phyloP scores from a whole-genome alignment of 2,113 vertebrate genomes.

The Echinops telfairi region DNA sequence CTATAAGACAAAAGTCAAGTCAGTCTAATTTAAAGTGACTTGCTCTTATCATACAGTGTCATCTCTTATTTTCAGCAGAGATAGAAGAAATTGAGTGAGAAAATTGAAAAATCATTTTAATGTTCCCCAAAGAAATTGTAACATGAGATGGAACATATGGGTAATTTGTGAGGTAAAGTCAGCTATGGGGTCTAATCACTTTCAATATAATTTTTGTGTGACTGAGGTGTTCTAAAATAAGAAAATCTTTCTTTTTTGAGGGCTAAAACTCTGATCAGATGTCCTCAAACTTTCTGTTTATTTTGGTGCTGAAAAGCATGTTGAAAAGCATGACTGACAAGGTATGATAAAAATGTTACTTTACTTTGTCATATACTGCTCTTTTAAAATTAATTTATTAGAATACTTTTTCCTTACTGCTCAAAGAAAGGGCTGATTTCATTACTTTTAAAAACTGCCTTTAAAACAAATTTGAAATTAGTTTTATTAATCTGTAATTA shows the following conservation, averaged over 20 bases:
- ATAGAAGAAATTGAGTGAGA: slow-evolving; percentile 73
- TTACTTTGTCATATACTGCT: background rate
- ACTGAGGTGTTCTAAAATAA: slow-evolving; percentile 56
- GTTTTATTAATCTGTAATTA: too few relatives aligned
- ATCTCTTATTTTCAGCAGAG: slow-evolving; percentile 79
- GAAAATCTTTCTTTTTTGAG: slow-evolving; percentile 1
- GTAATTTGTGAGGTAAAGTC: slow-evolving; percentile 61
- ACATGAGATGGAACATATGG: slow-evolving; percentile 61
- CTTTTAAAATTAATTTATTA: slow-evolving; percentile 43
- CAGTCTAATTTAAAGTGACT: slow-evolving; percentile 81
- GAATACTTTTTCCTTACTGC: background rate
- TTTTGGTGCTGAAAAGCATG: background rate
- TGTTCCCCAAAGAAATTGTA: slow-evolving; percentile 66
- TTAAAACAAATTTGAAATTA: too few relatives aligned
- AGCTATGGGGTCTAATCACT: background rate
- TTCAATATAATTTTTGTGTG: slow-evolving; percentile 27
- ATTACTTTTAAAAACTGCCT: background rate
- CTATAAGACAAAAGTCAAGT: slow-evolving; percentile 47
- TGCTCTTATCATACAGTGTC: slow-evolving; percentile 75
- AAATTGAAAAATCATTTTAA: slow-evolving; percentile 75
- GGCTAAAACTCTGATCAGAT: slow-evolving; percentile 44
- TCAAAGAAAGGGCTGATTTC: background rate
- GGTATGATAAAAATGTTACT: slow-evolving; percentile 37
- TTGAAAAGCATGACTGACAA: slow-evolving; percentile 36
- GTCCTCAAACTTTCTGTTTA: slow-evolving; percentile 52